These are phyloP conservation scores for Sylvietta virens DNA, from an alignment of 2,113 vertebrate genomes.

Conservation along the genomic window DNA sequence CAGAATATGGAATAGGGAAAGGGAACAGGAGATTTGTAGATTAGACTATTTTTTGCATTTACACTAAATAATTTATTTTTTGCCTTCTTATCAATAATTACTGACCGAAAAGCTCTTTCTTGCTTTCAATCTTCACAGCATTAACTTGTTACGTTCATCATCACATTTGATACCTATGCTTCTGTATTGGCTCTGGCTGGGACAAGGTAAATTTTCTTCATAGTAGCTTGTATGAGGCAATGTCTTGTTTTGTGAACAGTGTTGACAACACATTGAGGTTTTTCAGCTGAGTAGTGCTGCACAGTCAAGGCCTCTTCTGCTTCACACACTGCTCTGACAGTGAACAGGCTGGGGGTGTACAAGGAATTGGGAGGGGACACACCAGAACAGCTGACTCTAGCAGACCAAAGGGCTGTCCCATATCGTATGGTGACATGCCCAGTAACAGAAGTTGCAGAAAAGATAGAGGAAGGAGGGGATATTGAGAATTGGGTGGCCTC, in stretches of 20 bases:
- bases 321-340: neutral
- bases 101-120: neutral
- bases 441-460: neutral
- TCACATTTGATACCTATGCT: neutral
- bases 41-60: neutral
- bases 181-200: neutral
- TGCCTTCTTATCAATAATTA: neutral
- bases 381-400: neutral
- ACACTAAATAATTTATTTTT: neutral
- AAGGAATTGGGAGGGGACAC: neutral
- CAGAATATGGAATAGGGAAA: neutral
- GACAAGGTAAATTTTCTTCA: neutral
- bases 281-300: neutral
- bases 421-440: fast-evolving
- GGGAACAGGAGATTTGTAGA: neutral
- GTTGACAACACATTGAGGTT: neutral
- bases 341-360: neutral
- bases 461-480: neutral
- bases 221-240: neutral
- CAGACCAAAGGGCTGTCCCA: neutral
- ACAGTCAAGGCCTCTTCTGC: neutral
- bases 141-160: neutral
- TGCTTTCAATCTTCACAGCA: neutral
- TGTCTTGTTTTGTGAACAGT: neutral
- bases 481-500: fast-evolving